These are phyloP conservation scores for Microvelia longipes DNA, from an alignment of 1,140 invertebrate species.

Conservation along the genomic window DNA sequence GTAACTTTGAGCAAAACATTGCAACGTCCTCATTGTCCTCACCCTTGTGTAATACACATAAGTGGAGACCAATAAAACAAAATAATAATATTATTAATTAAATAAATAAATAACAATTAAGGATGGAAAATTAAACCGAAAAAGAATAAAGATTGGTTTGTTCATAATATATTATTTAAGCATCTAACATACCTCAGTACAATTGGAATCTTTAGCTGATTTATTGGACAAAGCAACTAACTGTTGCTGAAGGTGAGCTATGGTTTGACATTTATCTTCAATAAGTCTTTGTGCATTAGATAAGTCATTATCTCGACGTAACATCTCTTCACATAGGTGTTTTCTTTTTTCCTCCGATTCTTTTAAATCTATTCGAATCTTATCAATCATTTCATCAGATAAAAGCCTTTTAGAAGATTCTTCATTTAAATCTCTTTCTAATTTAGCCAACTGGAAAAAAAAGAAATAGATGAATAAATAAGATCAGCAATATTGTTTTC, in stretches of 20 bases:
- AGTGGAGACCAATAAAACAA: too few species aligned
- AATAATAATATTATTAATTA: too few species aligned
- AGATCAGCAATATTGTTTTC: too few species aligned
- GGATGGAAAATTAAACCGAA: too few species aligned
- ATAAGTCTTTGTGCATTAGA: neutral
- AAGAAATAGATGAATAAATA: too few species aligned
- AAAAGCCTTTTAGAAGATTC: neutral
- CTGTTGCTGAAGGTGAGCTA: neutral
- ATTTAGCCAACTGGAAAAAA: neutral
- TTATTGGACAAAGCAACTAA: neutral
- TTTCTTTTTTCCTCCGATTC: neutral
- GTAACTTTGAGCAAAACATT: too few species aligned
- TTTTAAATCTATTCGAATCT: neutral
- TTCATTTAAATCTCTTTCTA: conserved; percentile 3
- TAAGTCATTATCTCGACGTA: neutral
- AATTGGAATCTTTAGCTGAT: neutral
- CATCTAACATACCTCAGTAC: neutral
- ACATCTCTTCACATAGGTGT: neutral
- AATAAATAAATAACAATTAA: too few species aligned
- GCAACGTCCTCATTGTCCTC: too few species aligned
- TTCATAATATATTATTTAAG: too few species aligned
- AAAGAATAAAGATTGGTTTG: too few species aligned
- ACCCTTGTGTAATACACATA: too few species aligned
- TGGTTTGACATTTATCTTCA: neutral
- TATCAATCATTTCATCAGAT: neutral